Percentiles rank a stretch among this genome's conserved stretches.
Conservation (phyloP, 2,888 invertebrate species). For the Cryptosula pallasiana region DNA sequence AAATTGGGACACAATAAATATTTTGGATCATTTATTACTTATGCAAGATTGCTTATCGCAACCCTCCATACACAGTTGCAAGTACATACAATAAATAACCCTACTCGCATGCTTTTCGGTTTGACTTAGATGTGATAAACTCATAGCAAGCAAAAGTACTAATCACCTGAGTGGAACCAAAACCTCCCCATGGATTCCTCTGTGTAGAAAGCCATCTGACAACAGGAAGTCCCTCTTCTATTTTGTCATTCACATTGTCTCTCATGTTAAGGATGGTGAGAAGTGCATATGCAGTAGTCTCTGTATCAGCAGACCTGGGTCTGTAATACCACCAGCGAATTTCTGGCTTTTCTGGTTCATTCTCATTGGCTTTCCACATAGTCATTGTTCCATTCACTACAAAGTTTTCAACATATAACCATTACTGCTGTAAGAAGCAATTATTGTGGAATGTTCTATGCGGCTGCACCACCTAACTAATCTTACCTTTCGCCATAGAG, state of each 20-base stretch:
- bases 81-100: too few species aligned
- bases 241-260: not conserved
- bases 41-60: too few species aligned
- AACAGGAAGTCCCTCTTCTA: conserved; percentile 57
- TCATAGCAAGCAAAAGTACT: too few species aligned
- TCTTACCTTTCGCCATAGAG: conserved; percentile 25
- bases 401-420: not conserved
- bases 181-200: conserved; percentile 62
- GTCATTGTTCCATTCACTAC: conserved; percentile 71
- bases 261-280: conserved; percentile 60
- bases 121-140: too few species aligned
- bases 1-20: too few species aligned
- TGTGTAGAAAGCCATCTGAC: conserved; percentile 70
- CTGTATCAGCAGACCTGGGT: conserved; percentile 71
- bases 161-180: conserved; percentile 45
- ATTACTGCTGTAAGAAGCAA: too few species aligned
- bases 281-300: conserved; percentile 82
- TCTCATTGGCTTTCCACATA: conserved; percentile 56
- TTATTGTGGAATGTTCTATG: too few species aligned
- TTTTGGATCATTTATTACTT: too few species aligned
- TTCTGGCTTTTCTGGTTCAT: conserved; percentile 26
- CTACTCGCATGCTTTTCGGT: too few species aligned
- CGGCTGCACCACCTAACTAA: too few species aligned
- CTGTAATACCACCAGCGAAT: conserved; percentile 45
- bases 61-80: too few species aligned